Conservation (phyloP, 2,797 vertebrate genomes). For the Alectoris magna region DNA sequence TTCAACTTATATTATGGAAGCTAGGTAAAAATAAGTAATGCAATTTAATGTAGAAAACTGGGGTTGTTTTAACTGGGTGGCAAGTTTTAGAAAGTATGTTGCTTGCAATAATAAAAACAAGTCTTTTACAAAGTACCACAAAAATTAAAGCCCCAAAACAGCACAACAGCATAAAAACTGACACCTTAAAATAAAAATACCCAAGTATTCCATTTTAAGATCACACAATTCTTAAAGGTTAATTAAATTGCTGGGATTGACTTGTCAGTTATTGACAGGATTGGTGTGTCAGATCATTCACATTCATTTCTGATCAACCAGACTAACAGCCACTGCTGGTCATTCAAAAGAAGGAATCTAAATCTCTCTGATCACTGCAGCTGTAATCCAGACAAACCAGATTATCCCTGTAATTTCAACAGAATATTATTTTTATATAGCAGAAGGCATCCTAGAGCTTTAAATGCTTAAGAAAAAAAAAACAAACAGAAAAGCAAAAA, state of each 20-base stretch:
- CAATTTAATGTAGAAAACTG: not conserved
- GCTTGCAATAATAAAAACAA: not conserved
- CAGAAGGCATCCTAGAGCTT: conserved; percentile 19
- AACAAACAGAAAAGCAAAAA: not conserved
- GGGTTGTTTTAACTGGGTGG: not conserved
- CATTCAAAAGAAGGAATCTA: not conserved
- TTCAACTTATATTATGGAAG: not conserved
- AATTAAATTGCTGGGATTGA: not conserved
- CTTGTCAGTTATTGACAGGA: not conserved
- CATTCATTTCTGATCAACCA: not conserved
- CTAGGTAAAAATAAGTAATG: not conserved
- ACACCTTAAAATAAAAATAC: not conserved
- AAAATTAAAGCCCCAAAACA: not conserved
- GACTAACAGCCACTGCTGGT: not conserved
- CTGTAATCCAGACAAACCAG: conserved; percentile 54
- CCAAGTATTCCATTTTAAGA: not conserved
- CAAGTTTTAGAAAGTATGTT: not conserved
- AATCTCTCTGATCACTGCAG: conserved; percentile 47
- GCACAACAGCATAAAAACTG: not conserved
- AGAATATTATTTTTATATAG: conserved; percentile 34
- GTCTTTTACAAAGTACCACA: not conserved
- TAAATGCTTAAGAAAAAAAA: conserved; percentile 1
- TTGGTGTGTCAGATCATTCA: not conserved
- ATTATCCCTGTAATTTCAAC: conserved; percentile 48
- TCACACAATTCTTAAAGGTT: not conserved